Evolutionary conservation across 2,888 invertebrate species (phyloP).

Genomic region (Pseudococcus viburni): DNA sequence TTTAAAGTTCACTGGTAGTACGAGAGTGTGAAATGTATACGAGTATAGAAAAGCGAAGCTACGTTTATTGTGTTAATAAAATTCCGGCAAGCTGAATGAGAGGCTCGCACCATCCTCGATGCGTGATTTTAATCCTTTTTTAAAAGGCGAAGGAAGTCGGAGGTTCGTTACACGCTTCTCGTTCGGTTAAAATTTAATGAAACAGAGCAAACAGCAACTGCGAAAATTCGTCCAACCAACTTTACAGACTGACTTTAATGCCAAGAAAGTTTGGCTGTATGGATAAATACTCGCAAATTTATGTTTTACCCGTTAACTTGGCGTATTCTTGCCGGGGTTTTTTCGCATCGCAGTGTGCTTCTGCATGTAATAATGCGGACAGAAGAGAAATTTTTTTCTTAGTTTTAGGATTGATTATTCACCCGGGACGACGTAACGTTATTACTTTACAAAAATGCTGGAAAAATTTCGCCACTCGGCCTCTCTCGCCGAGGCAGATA

Average conservation of each 20-base stretch:
- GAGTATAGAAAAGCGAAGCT: slow-evolving; percentile 34
- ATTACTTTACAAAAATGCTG: slow-evolving; percentile 32
- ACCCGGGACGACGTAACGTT: slow-evolving; percentile 18
- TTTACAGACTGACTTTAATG: slow-evolving; percentile 51
- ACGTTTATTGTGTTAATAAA: slow-evolving; percentile 48
- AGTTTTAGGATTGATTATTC: slow-evolving; percentile 53
- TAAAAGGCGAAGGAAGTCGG: slow-evolving; percentile 38
- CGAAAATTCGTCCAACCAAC: slow-evolving; percentile 33
- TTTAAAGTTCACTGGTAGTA: neutral
- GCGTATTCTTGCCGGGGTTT: neutral
- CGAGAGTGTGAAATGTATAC: slow-evolving; percentile 23
- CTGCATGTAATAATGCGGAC: neutral
- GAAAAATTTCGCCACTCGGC: slow-evolving; percentile 1
- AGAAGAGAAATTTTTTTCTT: slow-evolving; percentile 16
- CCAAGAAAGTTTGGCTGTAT: slow-evolving; percentile 47
- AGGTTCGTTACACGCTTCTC: slow-evolving; percentile 38
- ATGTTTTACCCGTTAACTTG: slow-evolving; percentile 40
- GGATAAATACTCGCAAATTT: slow-evolving; percentile 45
- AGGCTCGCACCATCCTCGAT: slow-evolving; percentile 26
- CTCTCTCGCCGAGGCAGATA: neutral
- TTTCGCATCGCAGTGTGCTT: neutral
- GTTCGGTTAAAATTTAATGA: slow-evolving; percentile 55
- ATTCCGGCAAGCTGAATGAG: slow-evolving; percentile 35
- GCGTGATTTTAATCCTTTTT: slow-evolving; percentile 54
- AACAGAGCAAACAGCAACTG: slow-evolving; percentile 49